phyloP scores from a whole-genome alignment of 1,140 invertebrate species.

The Drosophila navojoa region DNA sequence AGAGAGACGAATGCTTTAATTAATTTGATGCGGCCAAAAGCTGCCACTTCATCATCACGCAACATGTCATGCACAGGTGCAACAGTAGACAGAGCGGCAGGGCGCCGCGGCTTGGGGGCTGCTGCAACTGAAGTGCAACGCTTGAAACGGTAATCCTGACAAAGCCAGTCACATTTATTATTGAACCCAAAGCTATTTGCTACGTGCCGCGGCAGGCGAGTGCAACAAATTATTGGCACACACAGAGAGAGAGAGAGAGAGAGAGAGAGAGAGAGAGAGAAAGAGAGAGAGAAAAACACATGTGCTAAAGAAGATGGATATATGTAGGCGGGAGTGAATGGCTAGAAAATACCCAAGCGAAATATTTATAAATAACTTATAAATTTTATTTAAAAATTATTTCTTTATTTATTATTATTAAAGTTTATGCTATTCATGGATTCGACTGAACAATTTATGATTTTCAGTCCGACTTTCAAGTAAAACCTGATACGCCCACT shows the following conservation, averaged over 20 bases:
- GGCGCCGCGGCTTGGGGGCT: neutral
- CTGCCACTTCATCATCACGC: conserved; percentile 53
- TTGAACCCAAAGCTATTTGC: conserved; percentile 60
- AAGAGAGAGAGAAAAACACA: too few species aligned
- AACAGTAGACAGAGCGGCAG: conserved; percentile 24
- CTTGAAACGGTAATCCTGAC: conserved; percentile 80
- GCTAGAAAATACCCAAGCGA: too few species aligned
- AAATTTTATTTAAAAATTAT: too few species aligned
- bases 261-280: too few species aligned
- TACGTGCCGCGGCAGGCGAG: conserved; percentile 56
- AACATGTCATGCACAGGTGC: conserved; percentile 73
- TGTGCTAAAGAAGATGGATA: neutral
- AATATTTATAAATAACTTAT: too few species aligned
- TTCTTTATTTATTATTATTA: too few species aligned
- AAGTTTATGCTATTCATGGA: too few species aligned
- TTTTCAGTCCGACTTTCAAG: too few species aligned
- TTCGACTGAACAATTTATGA: too few species aligned
- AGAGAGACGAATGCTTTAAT: conserved; percentile 57
- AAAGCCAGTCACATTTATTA: conserved; percentile 78
- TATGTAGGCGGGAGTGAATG: neutral
- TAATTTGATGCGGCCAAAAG: conserved; percentile 52
- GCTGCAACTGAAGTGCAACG: conserved; percentile 21
- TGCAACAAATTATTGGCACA: conserved; percentile 49
- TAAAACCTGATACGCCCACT: too few species aligned
- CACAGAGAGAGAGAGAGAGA: too few species aligned